A percentile compares a stretch with the other conserved stretches of the same genome.
Conservation (phyloP, 2,888 invertebrate species). For the Malachius bipustulatus region DNA sequence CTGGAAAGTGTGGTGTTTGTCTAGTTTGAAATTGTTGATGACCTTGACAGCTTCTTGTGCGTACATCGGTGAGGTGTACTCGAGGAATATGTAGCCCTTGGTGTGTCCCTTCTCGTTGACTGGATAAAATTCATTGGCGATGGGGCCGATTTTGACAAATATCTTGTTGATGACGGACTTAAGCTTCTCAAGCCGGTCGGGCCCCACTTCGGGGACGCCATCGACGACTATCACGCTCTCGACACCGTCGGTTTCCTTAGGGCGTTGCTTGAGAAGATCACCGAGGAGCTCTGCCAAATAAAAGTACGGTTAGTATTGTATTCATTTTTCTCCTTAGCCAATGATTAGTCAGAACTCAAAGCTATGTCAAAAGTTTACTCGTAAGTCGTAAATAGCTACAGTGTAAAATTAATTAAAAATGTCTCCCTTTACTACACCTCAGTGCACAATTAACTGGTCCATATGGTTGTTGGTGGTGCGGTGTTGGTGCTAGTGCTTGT, state of each 20-base stretch:
- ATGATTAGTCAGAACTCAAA: too few relatives aligned
- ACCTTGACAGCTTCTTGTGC: conserved; percentile 83
- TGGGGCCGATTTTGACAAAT: conserved; percentile 76
- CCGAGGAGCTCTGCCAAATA: conserved; percentile 68
- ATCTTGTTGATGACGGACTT: conserved; percentile 85
- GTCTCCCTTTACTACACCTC: too few relatives aligned
- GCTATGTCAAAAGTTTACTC: too few relatives aligned
- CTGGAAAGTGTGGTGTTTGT: conserved; percentile 84
- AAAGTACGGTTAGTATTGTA: too few relatives aligned
- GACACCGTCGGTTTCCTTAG: conserved; percentile 90
- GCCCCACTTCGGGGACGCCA: conserved; percentile 89
- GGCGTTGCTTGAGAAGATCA: conserved; percentile 81
- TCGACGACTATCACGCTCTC: conserved; percentile 94
- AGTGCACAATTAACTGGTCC: too few relatives aligned
- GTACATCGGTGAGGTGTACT: conserved; percentile 70
- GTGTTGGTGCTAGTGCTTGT: too few relatives aligned
- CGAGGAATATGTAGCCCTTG: conserved; percentile 84
- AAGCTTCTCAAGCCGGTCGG: conserved; percentile 82
- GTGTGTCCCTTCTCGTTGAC: conserved; percentile 70
- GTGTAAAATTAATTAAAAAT: neutral
- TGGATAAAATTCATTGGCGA: conserved; percentile 85
- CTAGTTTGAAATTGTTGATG: conserved; percentile 86
- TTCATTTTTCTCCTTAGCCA: too few relatives aligned
- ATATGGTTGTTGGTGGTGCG: too few relatives aligned
- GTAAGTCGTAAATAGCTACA: too few relatives aligned